Conservation (phyloP, 1,140 invertebrate species). For the Dendroctonus valens region DNA sequence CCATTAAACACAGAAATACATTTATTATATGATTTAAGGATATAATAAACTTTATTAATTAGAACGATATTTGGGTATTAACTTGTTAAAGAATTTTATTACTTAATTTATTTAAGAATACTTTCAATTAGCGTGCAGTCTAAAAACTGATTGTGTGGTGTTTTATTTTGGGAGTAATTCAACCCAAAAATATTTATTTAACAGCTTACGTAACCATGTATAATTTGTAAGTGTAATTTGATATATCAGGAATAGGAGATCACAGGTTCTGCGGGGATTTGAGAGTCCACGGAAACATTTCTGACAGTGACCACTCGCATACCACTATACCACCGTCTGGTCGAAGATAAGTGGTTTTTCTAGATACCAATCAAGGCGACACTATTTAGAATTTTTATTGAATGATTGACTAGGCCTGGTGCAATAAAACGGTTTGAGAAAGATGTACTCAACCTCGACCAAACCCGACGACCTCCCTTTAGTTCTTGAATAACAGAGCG, state of each 20-base stretch:
- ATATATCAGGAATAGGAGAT: conserved; percentile 51
- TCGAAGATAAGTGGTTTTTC: no score
- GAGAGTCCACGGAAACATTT: conserved; percentile 21
- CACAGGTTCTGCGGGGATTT: conserved; percentile 47
- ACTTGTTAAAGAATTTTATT: conserved; percentile 32
- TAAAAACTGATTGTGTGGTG: conserved; percentile 52
- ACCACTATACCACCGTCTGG: conserved; percentile 9
- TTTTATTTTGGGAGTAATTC: conserved; percentile 38
- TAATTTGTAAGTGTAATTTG: conserved; percentile 48
- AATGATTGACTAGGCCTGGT: no score
- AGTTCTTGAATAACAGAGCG: no score
- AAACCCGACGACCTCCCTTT: no score
- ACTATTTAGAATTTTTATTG: no score
- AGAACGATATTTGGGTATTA: conserved; percentile 41
- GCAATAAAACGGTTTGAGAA: no score
- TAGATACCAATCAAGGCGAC: no score
- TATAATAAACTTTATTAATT: conserved; percentile 45
- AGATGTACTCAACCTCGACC: no score
- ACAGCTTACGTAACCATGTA: conserved; percentile 42
- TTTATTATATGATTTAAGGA: conserved; percentile 41
- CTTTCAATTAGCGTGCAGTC: conserved; percentile 50
- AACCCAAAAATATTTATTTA: conserved; percentile 34
- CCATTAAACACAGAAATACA: conserved; percentile 46
- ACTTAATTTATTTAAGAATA: conserved; percentile 50
- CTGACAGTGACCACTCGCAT: conserved; percentile 1